Conservation (phyloP, 2,888 invertebrate genomes). For the Ferdinandea cuprea region DNA sequence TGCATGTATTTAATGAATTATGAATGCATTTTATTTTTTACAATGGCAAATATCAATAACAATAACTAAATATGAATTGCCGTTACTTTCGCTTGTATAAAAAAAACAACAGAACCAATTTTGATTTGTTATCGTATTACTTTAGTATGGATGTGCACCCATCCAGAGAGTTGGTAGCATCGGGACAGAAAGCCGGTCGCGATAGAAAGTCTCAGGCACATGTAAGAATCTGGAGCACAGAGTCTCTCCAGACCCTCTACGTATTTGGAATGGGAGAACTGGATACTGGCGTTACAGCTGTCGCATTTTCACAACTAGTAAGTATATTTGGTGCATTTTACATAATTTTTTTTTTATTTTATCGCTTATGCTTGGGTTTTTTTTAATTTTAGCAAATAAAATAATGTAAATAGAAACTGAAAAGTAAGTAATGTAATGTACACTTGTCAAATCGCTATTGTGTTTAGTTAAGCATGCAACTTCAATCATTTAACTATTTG, state of each 20-base stretch:
- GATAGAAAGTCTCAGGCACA: conserved; percentile 94
- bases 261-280: conserved; percentile 96
- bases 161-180: conserved; percentile 93
- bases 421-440: conserved; percentile 30
- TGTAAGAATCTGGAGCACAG: conserved; percentile 96
- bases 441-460: conserved; percentile 32
- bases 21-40: no score
- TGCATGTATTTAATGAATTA: not conserved
- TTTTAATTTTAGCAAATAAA: conserved; percentile 49
- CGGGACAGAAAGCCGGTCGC: conserved; percentile 93
- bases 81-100: no score
- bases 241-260: conserved; percentile 93
- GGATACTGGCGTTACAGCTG: conserved; percentile 92
- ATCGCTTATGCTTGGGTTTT: conserved; percentile 50
- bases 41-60: no score
- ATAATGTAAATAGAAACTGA: conserved; percentile 35
- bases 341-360: conserved; percentile 15
- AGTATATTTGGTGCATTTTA: conserved; percentile 77
- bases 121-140: no score
- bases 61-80: no score
- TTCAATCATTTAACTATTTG: not conserved
- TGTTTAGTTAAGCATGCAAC: conserved; percentile 48
- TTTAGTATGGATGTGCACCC: conserved; percentile 94
- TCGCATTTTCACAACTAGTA: conserved; percentile 94
- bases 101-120: no score